Conservation (phyloP, 1,140 invertebrate genomes). For the Leguminivora glycinivorella region DNA sequence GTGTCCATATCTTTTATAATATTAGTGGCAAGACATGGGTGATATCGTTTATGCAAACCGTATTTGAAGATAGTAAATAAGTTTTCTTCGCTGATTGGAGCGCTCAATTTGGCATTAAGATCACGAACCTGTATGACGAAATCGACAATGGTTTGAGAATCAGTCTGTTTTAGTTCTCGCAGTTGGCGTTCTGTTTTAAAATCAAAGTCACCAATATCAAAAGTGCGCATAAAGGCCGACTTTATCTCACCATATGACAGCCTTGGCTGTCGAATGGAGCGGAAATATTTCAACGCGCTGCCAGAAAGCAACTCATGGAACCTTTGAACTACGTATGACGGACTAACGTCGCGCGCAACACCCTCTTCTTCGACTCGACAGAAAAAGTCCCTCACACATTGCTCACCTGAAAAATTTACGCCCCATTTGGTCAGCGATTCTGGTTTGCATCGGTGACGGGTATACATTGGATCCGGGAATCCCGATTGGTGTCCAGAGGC, state of each 20-base stretch:
- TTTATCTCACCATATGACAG: not conserved
- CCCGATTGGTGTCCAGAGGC: too few relatives aligned
- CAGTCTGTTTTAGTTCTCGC: too few relatives aligned
- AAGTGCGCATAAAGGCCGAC: not conserved
- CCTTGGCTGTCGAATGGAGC: not conserved
- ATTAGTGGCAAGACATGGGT: too few relatives aligned
- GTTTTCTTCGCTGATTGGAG: too few relatives aligned
- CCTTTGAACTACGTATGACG: not conserved
- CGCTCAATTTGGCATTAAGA: not conserved
- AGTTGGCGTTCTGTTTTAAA: not conserved
- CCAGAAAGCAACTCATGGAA: not conserved
- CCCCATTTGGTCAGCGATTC: not conserved
- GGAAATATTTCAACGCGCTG: not conserved
- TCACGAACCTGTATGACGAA: too few relatives aligned
- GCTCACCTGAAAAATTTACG: not conserved
- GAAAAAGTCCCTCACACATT: not conserved
- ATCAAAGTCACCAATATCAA: not conserved
- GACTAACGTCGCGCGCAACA: not conserved
- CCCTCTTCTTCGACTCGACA: not conserved
- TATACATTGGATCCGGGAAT: too few relatives aligned
- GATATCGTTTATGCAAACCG: too few relatives aligned
- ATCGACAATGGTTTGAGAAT: too few relatives aligned
- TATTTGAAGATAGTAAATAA: too few relatives aligned
- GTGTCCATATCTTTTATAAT: not conserved
- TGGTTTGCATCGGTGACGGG: too few relatives aligned